Evolutionary conservation across 2,797 vertebrate genomes (phyloP), one percentile per base, ranked within the genome.

Genomic region (Heterohyrax brucei): DNA sequence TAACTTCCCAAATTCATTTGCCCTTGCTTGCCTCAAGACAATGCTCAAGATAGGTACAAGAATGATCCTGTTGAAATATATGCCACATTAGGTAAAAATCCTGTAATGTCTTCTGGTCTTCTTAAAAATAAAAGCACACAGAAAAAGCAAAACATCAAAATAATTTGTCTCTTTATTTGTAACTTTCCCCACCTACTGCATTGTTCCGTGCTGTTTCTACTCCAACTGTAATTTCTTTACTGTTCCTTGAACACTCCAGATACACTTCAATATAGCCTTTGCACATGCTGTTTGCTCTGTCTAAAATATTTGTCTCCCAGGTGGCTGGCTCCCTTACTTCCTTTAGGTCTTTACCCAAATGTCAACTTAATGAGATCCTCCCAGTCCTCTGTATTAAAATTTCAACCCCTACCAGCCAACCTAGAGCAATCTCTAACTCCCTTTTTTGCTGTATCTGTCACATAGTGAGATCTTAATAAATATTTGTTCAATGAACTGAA

Each of bases 1-100:
- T 50, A 53, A 9, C 16, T 1, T 81, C 39, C 24, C 95, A 21
- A 93, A 1, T 81, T 93, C 66, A 44, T 96, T 91, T 22, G 1
- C 30, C 13, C 46, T 33, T 56, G 14, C 19, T 83, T 88, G 13
- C 26, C 46, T 92, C 21, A 53, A 91, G 72, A 92, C 89, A 83
- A 89, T 84, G 30, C 7, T 81, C 30, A 18, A 19, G 44, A 44
- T 7, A 64, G n/a, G n/a, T 78, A 9, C 21, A 18, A 50, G 62
- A 62, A 87, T 85, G 62, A 92, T 78, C n/a, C 53, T 39, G 78
- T n/a, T 39, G 19, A 50, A 28, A 18, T 22, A 19, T n/a, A n/a
- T 53, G 56, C 76, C 66, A 90, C 73, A 72, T 73, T 87, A 59
- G 44, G n/a, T 87, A 70, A 84, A 80, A 94, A 78, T 81, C n/a